A percentile compares a stretch with the other conserved stretches of the same genome.
phyloP scores from a whole-genome alignment of 1,140 invertebrate species.

The Linepithema humile region DNA sequence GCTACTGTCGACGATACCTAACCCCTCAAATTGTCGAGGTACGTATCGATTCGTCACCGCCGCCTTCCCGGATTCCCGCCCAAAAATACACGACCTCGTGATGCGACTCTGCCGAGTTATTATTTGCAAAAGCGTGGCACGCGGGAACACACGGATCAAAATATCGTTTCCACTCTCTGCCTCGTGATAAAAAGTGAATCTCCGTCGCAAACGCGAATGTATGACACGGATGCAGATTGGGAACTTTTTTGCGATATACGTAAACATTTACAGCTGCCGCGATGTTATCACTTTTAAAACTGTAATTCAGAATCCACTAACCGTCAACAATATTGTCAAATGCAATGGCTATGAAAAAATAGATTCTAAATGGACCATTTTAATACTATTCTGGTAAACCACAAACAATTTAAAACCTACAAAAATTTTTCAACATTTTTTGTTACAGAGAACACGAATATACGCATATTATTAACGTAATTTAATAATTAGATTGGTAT shows the following conservation, averaged over 20 bases:
- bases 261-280: background rate
- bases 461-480: background rate
- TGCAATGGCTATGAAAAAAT: background rate
- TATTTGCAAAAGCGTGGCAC: background rate
- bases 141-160: constrained; percentile 20
- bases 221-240: background rate
- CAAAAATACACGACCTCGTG: constrained; percentile 33
- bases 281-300: background rate
- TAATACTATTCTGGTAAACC: background rate
- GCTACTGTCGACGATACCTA: constrained; percentile 56
- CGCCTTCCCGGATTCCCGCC: background rate
- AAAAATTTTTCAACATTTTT: background rate
- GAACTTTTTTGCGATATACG: background rate
- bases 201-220: background rate
- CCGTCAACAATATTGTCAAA: background rate
- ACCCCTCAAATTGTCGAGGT: background rate
- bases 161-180: background rate
- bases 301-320: background rate
- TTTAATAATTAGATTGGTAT: background rate
- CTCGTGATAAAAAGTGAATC: background rate
- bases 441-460: background rate
- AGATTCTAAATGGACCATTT: background rate
- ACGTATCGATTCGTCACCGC: constrained; percentile 15
- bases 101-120: background rate
- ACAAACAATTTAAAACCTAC: background rate